Evolutionary conservation across 2,888 invertebrate genomes (phyloP), one percentile per base, ranked within the genome.

Genomic region (Apodemia duryi): DNA sequence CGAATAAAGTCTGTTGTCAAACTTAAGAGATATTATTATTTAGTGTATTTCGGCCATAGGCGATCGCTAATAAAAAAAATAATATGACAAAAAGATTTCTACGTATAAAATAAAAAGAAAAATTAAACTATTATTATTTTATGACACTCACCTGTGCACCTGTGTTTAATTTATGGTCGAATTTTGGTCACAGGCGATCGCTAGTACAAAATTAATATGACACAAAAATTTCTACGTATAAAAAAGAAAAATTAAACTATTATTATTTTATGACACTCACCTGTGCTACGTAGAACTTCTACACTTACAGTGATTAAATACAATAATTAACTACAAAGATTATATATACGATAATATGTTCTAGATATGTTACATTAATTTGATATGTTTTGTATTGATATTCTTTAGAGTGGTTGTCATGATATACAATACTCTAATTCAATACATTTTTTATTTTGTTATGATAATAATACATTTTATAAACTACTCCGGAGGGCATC

Each of bases 331-430:
- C 35, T 61, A 61, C 64, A 62, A 65, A 1, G 29, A 57, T 66
- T 57, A 68, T 60, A 49, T 64, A 65, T 62, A 65, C 11, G 66
- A 68, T 61, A 51, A 51, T 72, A 75, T 73, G 70, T 67, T 57
- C 72, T 75, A 83, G 83, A 85, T 84, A 84, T 83, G 81, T 74
- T 78, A 78, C 75, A 69, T 77, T 73, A 76, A 68, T 85, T 85
- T 91, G 91, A 91, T 91, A 91, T 91, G 91, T 90, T 86, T 79
- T 79, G 86, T 86, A 88, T 85, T 86, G 91, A 91, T 91, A 91
- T 91, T 91, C 91, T 77, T 85, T 85, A 90, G 91, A 89, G 85
- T 85, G 83, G 87, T 88, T 89, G 85, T 81, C 81, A 83, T 87
- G 80, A 71, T 66, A 83, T 87, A 86, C 86, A 86, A 82, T 74